These are phyloP conservation scores for Acanthoscelides obtectus DNA, from an alignment of 2,888 invertebrate genomes.

Conservation along the genomic window DNA sequence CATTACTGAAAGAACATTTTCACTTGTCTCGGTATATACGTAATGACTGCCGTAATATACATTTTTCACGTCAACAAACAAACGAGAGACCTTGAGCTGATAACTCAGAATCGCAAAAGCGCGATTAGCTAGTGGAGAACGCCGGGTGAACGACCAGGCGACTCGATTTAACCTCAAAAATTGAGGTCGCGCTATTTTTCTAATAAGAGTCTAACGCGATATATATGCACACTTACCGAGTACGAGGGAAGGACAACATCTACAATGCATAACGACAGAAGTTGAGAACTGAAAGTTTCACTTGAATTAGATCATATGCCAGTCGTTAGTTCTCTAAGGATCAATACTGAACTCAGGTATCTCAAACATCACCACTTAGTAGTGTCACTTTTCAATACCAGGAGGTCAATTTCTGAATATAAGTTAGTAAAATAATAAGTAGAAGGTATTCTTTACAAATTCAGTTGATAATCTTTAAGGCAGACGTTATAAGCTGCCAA, in stretches of 20 bases:
- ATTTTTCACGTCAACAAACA: constrained; percentile 14
- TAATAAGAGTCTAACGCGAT: constrained; percentile 38
- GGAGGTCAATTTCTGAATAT: too few relatives aligned
- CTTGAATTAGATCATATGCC: too few relatives aligned
- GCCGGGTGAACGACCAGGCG: constrained; percentile 25
- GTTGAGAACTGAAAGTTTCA: too few relatives aligned
- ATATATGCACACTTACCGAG: background rate
- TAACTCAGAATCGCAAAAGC: constrained; percentile 17
- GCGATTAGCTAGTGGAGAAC: background rate
- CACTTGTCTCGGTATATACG: background rate
- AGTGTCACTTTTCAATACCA: too few relatives aligned
- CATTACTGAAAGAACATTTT: background rate
- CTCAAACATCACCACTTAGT: too few relatives aligned
- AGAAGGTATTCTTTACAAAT: too few relatives aligned
- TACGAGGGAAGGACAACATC: background rate
- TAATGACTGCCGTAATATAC: constrained; percentile 11
- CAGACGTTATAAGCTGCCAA: too few relatives aligned
- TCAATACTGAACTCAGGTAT: too few relatives aligned
- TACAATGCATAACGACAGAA: too few relatives aligned
- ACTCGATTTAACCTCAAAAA: constrained; percentile 62
- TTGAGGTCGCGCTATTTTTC: constrained; percentile 57
- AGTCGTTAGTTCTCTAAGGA: too few relatives aligned
- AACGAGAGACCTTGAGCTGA: constrained; percentile 35
- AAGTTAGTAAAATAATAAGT: too few relatives aligned
- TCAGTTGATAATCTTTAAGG: too few relatives aligned